Base-by-base conservation (phyloP, 2,888 invertebrate species). In the Pachliopta kotzebuea region DNA sequence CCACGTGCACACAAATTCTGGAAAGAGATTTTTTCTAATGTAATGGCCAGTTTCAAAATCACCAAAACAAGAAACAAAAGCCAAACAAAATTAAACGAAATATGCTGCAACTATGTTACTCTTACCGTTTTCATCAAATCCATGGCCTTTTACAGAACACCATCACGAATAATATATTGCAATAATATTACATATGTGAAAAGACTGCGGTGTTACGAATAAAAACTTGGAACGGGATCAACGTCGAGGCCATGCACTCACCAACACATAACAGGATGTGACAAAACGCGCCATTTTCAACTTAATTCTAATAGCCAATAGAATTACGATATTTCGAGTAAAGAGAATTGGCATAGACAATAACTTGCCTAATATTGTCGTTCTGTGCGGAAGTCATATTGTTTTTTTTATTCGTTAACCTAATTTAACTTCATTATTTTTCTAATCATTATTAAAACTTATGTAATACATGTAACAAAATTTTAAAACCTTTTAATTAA, bases 121-220 rank as follows among this genome's bases (percentile, higher is more conserved):
- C 89, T 92, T 90, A 93, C 93, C 92, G 92, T 90, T 92, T 92
- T 92, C 90, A 92, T 90, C 86, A 92, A 89, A 92, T 92, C 93
- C 93, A 93, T 92, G 88, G 92, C 92, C 92, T 90, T 85, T 86
- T 90, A 82, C 81, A 82, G 85, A 86, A 85, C 91, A 92, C 88
- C 92, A 92, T 92, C 85, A 90, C 92, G 90, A 90, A 88, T 69
- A 70, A 83, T 81, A 80, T 88, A 84, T 82, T 78, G 79, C 77
- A 70, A 78, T 80, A 80, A 83, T 85, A 84, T 80, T 84, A 81
- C 85, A 79, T 80, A 81, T 72, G 82, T 76, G 81, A 82, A 83
- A 78, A 76, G 75, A 75, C 75, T 76, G 82, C 82, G 79, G 84
- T 77, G 79, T 80, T 75, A 74, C 71, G 76, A 82, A 80, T 81